A percentile compares a stretch with the other conserved stretches of the same genome.
Conservation (phyloP, 2,797 vertebrate species). For the Linurgus olivaceus region DNA sequence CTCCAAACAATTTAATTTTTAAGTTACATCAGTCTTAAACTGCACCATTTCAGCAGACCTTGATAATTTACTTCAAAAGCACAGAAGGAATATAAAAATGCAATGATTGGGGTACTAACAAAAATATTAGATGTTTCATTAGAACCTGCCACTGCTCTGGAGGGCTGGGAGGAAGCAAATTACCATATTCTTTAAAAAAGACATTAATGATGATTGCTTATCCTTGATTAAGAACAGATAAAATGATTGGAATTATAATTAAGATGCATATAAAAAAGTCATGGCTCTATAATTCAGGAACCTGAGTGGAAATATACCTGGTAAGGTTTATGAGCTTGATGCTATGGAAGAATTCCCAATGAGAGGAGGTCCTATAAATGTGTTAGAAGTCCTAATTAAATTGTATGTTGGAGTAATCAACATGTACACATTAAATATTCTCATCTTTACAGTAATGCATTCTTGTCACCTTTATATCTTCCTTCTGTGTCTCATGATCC, state of each 20-base stretch:
- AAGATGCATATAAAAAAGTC: slow-evolving; percentile 44
- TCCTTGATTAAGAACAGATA: slow-evolving; percentile 64
- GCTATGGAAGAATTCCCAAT: slow-evolving; percentile 32
- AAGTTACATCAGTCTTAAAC: not conserved
- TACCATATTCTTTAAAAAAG: slow-evolving; percentile 54
- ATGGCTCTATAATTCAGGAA: slow-evolving; percentile 32
- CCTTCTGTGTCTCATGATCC: not conserved
- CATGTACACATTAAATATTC: slow-evolving; percentile 1
- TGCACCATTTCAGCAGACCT: not conserved
- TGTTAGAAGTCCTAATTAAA: slow-evolving; percentile 44
- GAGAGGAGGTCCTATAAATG: slow-evolving; percentile 21
- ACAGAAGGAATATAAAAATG: not conserved
- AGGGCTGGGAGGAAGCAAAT: slow-evolving; percentile 33
- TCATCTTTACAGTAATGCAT: not conserved
- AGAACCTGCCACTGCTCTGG: not conserved
- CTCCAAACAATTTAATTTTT: not conserved
- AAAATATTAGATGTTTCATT: slow-evolving; percentile 23
- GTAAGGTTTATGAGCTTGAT: slow-evolving; percentile 26
- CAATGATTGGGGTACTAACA: not conserved
- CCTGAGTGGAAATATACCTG: slow-evolving; percentile 16
- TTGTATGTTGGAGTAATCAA: slow-evolving; percentile 41
- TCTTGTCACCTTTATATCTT: slow-evolving; percentile 6
- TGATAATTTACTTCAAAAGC: not conserved
- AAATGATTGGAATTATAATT: slow-evolving; percentile 66
- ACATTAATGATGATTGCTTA: slow-evolving; percentile 56